These are phyloP conservation scores for Meandrusa payeni DNA, from an alignment of 2,888 invertebrate genomes.

Conservation along the genomic window DNA sequence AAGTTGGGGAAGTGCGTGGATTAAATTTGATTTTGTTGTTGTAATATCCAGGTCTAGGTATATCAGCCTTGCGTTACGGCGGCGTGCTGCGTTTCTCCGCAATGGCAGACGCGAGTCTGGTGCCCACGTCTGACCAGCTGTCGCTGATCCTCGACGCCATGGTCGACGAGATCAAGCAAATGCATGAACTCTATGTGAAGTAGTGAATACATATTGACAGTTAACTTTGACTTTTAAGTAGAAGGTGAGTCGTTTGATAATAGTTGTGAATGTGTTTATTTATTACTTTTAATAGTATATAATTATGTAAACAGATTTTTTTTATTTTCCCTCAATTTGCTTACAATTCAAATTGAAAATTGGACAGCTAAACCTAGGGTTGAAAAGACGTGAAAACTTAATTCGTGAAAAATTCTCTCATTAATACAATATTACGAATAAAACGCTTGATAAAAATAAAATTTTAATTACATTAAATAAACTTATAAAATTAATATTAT, in stretches of 20 bases:
- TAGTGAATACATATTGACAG: conserved; percentile 11
- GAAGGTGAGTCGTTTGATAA: conserved; percentile 46
- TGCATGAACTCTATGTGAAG: conserved; percentile 40
- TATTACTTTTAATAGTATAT: too few species aligned
- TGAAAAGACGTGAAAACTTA: too few species aligned
- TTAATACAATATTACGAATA: too few species aligned
- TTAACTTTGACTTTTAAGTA: conserved; percentile 46
- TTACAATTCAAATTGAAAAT: too few species aligned
- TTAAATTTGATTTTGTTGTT: too few species aligned
- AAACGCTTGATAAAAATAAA: conserved; percentile 7
- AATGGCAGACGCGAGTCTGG: conserved; percentile 63
- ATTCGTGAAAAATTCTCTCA: too few species aligned
- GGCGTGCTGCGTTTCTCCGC: conserved; percentile 68
- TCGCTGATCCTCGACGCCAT: conserved; percentile 58
- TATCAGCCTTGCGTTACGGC: conserved; percentile 71
- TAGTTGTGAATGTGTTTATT: too few species aligned
- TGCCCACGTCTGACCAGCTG: conserved; percentile 51
- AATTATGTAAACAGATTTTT: too few species aligned
- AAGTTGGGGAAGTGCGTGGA: too few species aligned
- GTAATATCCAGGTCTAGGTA: conserved; percentile 68
- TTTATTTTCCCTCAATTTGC: too few species aligned
- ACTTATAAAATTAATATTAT: too few species aligned
- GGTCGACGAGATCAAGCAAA: conserved; percentile 51
- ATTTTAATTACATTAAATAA: conserved; percentile 17
- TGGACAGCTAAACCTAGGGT: too few species aligned